phyloP scores from a whole-genome alignment of 2,888 invertebrate species.

The Polylopha cassiicola region DNA sequence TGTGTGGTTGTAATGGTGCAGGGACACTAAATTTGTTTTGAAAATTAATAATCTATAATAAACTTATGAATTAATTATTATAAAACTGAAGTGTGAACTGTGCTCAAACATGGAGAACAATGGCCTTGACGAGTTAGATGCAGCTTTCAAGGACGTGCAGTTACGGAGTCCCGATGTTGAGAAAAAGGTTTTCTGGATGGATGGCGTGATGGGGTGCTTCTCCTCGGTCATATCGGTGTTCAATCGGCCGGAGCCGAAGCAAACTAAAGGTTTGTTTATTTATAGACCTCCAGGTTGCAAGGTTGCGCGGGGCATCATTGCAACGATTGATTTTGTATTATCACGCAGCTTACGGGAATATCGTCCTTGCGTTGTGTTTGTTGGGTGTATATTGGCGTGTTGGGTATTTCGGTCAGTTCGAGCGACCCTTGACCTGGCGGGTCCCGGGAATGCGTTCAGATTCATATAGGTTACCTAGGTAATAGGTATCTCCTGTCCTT shows the following conservation, averaged over 20 bases:
- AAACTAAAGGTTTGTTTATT: conserved; percentile 71
- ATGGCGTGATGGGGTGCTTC: conserved; percentile 91
- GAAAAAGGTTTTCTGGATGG: conserved; percentile 82
- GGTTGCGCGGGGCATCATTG: conserved; percentile 20
- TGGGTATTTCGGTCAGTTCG: no score
- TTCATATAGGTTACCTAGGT: no score
- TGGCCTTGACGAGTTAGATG: conserved; percentile 28
- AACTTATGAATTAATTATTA: no score
- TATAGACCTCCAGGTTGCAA: conserved; percentile 14
- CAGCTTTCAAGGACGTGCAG: conserved; percentile 32
- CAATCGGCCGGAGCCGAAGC: conserved; percentile 85
- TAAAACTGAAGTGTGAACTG: no score
- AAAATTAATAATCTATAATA: no score
- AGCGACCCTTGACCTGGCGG: no score
- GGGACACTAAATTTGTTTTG: no score
- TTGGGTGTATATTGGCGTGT: no score
- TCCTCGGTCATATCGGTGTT: conserved; percentile 92
- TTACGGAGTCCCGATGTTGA: conserved; percentile 32
- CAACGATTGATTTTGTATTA: conserved; percentile 19
- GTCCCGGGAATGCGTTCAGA: no score
- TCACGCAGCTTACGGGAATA: neutral
- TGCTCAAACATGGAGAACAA: conserved; percentile 25
- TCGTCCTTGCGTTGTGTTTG: no score
- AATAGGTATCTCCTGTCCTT: no score
- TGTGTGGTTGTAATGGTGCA: no score